These are phyloP conservation scores for Diceros bicornis DNA, from an alignment of 2,797 vertebrate genomes.

Conservation along the genomic window DNA sequence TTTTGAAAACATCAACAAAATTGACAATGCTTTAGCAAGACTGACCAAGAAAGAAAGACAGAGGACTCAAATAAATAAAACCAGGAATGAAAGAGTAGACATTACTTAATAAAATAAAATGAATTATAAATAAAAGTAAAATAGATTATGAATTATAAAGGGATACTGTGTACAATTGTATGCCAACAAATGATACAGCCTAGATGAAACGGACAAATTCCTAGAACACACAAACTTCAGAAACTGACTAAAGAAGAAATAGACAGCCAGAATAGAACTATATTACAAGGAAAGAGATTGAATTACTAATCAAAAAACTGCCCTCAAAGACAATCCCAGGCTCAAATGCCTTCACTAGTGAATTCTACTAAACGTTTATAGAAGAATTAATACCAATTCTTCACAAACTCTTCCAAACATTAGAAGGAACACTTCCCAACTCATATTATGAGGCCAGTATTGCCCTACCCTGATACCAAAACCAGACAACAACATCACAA, in stretches of 20 bases:
- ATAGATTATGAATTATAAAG: not conserved
- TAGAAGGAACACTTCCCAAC: not conserved
- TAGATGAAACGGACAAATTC: not conserved
- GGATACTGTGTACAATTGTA: not conserved
- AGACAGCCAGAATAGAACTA: not conserved
- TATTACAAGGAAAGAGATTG: not conserved
- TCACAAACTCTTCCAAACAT: not conserved
- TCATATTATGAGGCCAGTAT: not conserved
- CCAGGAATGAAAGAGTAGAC: not conserved
- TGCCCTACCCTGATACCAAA: not conserved
- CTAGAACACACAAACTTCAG: not conserved
- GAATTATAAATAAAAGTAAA: not conserved
- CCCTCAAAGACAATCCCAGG: not conserved
- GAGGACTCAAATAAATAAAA: not conserved
- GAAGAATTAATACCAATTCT: not conserved
- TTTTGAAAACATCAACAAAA: not conserved
- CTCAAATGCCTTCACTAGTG: not conserved
- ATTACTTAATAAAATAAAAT: not conserved
- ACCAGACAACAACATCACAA: not conserved
- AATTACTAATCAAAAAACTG: not conserved
- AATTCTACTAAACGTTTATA: not conserved
- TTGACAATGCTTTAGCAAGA: not conserved
- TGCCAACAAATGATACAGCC: not conserved
- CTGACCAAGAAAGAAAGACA: not conserved
- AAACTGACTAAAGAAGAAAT: constrained; percentile 29